These are phyloP conservation scores for Spermophilus dauricus DNA, from an alignment of 2,113 vertebrate genomes.

Conservation along the genomic window DNA sequence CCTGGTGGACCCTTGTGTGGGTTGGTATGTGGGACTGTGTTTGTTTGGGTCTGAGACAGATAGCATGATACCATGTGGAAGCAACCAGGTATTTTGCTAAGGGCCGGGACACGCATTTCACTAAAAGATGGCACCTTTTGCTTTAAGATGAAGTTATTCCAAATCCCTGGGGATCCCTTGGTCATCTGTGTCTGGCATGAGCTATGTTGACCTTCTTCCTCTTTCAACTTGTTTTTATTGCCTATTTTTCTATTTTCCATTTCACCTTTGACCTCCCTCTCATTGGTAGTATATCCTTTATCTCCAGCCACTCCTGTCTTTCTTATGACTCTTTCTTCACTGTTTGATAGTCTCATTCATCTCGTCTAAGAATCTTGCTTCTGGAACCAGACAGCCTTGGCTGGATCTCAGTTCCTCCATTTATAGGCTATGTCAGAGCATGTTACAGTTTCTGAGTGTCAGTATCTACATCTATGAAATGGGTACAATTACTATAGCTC, in stretches of 20 bases:
- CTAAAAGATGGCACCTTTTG: not conserved
- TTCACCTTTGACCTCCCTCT: not conserved
- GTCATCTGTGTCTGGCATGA: not conserved
- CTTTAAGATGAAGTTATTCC: not conserved
- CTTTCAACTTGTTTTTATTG: not conserved
- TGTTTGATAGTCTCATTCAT: not conserved
- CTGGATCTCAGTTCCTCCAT: not conserved
- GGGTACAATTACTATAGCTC: not conserved
- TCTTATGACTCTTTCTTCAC: not conserved
- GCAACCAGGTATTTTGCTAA: not conserved
- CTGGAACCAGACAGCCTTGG: not conserved
- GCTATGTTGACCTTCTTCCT: not conserved
- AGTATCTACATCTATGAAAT: not conserved
- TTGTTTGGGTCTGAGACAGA: not conserved
- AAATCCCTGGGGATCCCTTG: not conserved
- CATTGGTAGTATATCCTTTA: not conserved
- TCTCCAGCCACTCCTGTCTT: not conserved
- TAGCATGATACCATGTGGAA: too few relatives aligned
- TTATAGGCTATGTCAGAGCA: not conserved
- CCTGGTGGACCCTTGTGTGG: too few relatives aligned
- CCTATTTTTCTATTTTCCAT: not conserved
- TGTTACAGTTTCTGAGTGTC: not conserved
- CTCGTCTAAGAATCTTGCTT: not conserved
- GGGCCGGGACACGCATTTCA: not conserved
- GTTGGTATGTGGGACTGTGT: not conserved